Conservation (phyloP, 2,888 invertebrate species). For the Phanerotoma sp. region DNA sequence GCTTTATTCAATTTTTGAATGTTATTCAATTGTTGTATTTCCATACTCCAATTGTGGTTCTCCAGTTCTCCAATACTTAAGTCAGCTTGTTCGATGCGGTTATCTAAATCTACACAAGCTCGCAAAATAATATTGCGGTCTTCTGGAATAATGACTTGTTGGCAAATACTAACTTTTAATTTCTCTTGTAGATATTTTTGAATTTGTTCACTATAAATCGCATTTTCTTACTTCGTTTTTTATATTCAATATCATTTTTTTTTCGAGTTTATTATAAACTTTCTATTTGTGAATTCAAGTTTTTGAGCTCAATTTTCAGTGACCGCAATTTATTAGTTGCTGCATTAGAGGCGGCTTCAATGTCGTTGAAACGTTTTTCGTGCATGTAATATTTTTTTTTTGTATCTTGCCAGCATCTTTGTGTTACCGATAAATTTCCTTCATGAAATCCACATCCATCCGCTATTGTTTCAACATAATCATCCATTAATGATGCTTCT, state of each 20-base stretch:
- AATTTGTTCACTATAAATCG: no score
- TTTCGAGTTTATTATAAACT: no score
- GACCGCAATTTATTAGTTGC: no score
- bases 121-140: constrained; percentile 43
- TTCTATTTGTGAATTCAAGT: no score
- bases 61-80: constrained; percentile 45
- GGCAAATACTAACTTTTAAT: no score
- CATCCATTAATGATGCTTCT: constrained; percentile 40
- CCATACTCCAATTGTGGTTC: constrained; percentile 45
- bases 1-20: constrained; percentile 43
- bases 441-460: constrained; percentile 39
- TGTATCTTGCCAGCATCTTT: no score
- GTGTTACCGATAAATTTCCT: constrained; percentile 33
- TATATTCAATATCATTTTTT: no score
- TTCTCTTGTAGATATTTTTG: constrained; percentile 6
- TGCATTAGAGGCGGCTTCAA: constrained; percentile 31
- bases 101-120: constrained; percentile 40
- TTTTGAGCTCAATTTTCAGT: no score
- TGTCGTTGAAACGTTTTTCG: constrained; percentile 24
- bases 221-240: constrained; percentile 15
- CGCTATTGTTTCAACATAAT: constrained; percentile 41
- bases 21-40: constrained; percentile 42
- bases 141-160: constrained; percentile 43
- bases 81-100: constrained; percentile 41
- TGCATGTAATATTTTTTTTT: constrained; percentile 33